These are phyloP conservation scores for Pardalotus punctatus DNA, from an alignment of 2,113 vertebrate species.

Conservation along the genomic window DNA sequence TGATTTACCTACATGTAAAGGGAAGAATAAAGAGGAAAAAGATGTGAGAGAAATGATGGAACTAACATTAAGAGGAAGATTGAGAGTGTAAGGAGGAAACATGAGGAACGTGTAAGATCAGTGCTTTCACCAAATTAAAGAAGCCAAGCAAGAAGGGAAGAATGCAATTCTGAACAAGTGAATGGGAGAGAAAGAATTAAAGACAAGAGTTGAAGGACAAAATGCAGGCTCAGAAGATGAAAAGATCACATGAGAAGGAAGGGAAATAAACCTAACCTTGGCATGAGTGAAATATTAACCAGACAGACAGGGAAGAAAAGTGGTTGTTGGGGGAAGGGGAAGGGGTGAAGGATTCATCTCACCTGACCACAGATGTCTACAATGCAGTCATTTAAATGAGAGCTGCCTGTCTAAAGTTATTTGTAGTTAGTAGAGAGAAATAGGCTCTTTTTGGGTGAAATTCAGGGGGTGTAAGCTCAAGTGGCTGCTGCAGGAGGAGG, in stretches of 20 bases:
- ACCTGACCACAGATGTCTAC: not conserved
- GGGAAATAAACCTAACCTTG: not conserved
- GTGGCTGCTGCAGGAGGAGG: not conserved
- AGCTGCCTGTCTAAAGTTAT: not conserved
- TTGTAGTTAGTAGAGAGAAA: not conserved
- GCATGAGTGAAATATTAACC: slow-evolving; percentile 28
- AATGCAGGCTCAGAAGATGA: not conserved
- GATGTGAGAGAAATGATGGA: not conserved
- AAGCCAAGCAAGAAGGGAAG: not conserved
- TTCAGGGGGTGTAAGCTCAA: not conserved
- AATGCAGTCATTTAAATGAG: not conserved
- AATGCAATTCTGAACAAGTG: not conserved
- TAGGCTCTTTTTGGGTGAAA: not conserved
- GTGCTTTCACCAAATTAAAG: not conserved
- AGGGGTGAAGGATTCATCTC: not conserved
- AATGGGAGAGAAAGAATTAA: not conserved
- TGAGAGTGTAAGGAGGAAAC: not conserved
- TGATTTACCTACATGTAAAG: not conserved
- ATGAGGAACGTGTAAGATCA: not conserved
- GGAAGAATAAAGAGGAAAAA: not conserved
- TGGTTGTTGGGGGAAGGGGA: not conserved
- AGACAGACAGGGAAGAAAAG: not conserved
- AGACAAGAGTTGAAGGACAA: not conserved
- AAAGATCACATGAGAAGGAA: not conserved
- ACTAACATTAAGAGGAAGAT: not conserved